Conservation (phyloP, 2,113 vertebrate genomes). For the Paratilapia polleni region DNA sequence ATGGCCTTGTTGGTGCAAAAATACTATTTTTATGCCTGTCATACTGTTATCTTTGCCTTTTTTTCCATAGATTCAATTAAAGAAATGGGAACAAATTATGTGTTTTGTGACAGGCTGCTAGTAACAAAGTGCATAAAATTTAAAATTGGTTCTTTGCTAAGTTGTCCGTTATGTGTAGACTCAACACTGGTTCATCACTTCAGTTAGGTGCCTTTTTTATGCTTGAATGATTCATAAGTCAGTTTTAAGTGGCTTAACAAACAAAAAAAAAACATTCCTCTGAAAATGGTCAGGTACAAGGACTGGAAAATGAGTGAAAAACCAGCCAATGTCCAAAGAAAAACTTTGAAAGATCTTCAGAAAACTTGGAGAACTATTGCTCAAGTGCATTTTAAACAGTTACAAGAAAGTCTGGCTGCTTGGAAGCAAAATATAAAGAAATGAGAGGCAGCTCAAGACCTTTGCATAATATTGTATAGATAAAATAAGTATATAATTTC, state of each 20-base stretch:
- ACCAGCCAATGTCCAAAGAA: too few species aligned
- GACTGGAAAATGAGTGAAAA: too few species aligned
- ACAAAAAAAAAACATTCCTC: background rate
- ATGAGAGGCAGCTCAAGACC: background rate
- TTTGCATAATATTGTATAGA: background rate
- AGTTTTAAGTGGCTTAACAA: fast-evolving
- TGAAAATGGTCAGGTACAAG: background rate
- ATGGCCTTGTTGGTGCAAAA: too few species aligned
- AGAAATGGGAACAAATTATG: background rate
- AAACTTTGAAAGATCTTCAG: background rate
- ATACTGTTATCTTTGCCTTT: background rate
- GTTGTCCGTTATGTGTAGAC: fast-evolving
- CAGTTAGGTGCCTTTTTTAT: background rate
- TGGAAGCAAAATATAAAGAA: background rate
- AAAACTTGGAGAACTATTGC: background rate
- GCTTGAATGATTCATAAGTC: background rate
- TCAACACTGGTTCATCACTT: background rate
- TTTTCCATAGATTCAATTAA: background rate
- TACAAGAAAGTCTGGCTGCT: background rate
- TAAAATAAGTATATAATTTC: background rate
- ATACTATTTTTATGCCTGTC: fast-evolving
- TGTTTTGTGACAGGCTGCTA: background rate
- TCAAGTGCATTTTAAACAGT: fast-evolving
- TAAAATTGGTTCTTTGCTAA: background rate
- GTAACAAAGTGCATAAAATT: too few species aligned